Percentiles rank a stretch among this genome's conserved stretches.
phyloP scores from a whole-genome alignment of 2,797 vertebrate genomes.

The Harpagifer antarcticus region DNA sequence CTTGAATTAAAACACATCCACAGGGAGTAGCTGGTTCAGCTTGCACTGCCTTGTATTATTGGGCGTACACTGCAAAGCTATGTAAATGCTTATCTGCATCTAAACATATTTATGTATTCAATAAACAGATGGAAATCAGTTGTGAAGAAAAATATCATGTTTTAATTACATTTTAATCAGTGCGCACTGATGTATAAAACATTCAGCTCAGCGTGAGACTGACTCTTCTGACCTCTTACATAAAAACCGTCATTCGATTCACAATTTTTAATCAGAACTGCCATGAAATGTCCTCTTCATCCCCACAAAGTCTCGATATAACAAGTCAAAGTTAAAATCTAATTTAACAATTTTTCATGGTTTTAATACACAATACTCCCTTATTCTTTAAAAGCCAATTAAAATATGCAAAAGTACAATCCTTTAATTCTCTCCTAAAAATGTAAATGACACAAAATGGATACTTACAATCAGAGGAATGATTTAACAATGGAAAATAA shows the following conservation, averaged over 20 bases:
- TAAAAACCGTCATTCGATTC: conserved; percentile 54
- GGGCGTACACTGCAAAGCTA: conserved; percentile 13
- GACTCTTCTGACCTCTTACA: conserved; percentile 59
- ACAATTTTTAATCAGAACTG: conserved; percentile 63
- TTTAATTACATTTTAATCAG: conserved; percentile 73
- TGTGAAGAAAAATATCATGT: conserved; percentile 51
- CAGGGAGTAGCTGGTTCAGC: conserved; percentile 26
- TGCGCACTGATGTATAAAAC: conserved; percentile 67
- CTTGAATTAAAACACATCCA: conserved; percentile 20
- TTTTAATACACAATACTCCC: conserved; percentile 68
- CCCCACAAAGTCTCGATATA: conserved; percentile 63
- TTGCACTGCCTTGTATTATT: not conserved
- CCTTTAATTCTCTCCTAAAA: conserved; percentile 85
- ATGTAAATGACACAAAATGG: conserved; percentile 80
- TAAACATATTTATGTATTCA: conserved; percentile 70
- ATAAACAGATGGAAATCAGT: conserved; percentile 57
- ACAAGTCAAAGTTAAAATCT: conserved; percentile 75
- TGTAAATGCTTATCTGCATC: conserved; percentile 59
- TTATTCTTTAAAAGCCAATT: conserved; percentile 77
- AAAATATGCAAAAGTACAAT: conserved; percentile 78
- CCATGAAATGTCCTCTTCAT: conserved; percentile 73
- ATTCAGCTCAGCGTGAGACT: conserved; percentile 59
- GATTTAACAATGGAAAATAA: conserved; percentile 67
- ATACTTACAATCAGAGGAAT: conserved; percentile 65
- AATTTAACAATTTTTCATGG: conserved; percentile 79